These are phyloP conservation scores for Nephrotoma appendiculata DNA, from an alignment of 2,888 invertebrate species.

Conservation along the genomic window DNA sequence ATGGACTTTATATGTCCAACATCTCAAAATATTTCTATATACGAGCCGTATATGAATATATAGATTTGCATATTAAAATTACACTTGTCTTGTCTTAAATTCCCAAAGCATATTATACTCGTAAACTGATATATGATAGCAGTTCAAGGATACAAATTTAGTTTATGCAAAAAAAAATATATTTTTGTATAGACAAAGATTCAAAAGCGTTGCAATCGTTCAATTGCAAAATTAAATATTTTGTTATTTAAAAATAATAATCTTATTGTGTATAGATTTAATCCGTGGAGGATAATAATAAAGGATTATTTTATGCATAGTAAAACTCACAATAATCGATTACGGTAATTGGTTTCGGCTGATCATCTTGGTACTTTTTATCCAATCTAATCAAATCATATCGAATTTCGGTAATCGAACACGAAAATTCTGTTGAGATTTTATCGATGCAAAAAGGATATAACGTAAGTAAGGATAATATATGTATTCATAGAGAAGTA, in stretches of 20 bases:
- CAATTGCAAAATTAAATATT: not conserved
- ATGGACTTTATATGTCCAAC: not conserved
- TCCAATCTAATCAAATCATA: not conserved
- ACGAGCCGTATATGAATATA: not conserved
- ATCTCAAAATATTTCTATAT: not conserved
- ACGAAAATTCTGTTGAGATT: not conserved
- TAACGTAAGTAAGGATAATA: not conserved
- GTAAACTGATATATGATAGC: not conserved
- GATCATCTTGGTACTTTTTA: not conserved
- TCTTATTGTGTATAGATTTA: not conserved
- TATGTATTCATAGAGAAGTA: not conserved
- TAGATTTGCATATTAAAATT: not conserved
- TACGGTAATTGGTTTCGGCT: not conserved
- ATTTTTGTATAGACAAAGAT: not conserved
- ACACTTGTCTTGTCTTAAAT: not conserved
- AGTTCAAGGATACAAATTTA: not conserved
- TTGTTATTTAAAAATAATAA: not conserved
- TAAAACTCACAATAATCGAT: not conserved
- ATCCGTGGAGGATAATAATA: not conserved
- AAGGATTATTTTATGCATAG: not conserved
- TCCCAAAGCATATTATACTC: not conserved
- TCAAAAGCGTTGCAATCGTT: not conserved
- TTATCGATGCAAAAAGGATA: not conserved
- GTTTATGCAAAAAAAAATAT: not conserved
- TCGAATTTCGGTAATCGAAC: not conserved